Conservation (phyloP, 2,888 invertebrate genomes). For the Idaea dimidiata region DNA sequence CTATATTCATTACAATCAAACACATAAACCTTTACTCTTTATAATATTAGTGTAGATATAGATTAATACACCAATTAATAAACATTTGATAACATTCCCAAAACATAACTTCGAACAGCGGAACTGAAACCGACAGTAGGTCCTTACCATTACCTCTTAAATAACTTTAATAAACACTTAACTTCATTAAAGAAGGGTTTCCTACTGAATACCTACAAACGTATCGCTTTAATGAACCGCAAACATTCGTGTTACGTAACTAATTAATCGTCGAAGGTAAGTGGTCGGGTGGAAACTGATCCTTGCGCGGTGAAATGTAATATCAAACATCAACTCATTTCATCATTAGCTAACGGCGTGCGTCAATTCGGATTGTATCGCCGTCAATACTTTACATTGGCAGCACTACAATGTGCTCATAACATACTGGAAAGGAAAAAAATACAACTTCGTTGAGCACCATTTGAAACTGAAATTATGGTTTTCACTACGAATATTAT, state of each 20-base stretch:
- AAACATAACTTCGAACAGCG: background rate
- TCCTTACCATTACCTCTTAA: background rate
- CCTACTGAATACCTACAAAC: background rate
- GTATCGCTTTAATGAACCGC: background rate
- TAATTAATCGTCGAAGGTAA: background rate
- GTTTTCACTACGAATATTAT: too few relatives aligned
- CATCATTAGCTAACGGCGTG: too few relatives aligned
- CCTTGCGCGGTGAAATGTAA: background rate
- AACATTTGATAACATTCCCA: background rate
- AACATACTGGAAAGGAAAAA: too few relatives aligned
- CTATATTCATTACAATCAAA: too few relatives aligned
- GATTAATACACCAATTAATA: background rate
- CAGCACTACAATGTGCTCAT: too few relatives aligned
- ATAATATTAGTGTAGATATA: too few relatives aligned
- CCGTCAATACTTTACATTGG: too few relatives aligned
- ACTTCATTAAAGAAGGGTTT: background rate
- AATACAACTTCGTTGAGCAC: too few relatives aligned
- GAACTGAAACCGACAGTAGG: background rate
- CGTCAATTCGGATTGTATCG: background rate
- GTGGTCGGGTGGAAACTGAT: background rate
- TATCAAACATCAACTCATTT: background rate
- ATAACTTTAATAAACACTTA: background rate
- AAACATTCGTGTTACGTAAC: background rate
- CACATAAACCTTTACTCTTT: too few relatives aligned
- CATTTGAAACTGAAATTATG: too few relatives aligned